These are phyloP conservation scores for Orthochromis indermauri DNA, from an alignment of 2,113 vertebrate genomes.

Conservation along the genomic window DNA sequence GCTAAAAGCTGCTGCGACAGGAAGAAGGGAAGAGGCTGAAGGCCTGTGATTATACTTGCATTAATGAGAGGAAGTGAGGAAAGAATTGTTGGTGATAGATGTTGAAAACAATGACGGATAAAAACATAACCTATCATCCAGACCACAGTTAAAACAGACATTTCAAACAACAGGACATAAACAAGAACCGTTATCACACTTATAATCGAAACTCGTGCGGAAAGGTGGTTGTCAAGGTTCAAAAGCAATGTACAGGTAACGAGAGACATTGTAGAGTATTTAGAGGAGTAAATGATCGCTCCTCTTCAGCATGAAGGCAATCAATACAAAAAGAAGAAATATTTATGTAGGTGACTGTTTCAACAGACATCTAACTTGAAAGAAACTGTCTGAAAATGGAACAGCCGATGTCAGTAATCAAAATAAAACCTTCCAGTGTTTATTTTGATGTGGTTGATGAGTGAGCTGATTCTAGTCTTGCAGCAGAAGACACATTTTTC, in stretches of 20 bases:
- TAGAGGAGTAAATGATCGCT: neutral
- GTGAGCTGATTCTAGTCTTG: neutral
- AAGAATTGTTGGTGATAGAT: neutral
- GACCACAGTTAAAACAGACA: neutral
- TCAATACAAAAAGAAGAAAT: neutral
- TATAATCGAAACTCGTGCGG: neutral
- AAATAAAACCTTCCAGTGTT: neutral
- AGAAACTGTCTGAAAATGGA: neutral
- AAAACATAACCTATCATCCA: neutral
- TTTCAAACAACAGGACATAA: neutral
- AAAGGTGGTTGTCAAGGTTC: neutral
- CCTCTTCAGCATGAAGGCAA: slow-evolving; percentile 23
- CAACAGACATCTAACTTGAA: neutral
- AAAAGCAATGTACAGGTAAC: neutral
- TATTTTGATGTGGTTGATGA: neutral
- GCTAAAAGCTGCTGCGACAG: slow-evolving; percentile 13
- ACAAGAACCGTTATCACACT: neutral
- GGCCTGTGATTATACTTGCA: slow-evolving; percentile 3
- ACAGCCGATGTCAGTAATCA: neutral
- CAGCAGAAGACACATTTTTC: neutral
- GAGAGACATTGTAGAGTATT: neutral
- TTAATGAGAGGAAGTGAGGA: neutral
- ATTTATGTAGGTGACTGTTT: neutral
- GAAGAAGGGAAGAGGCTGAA: slow-evolving; percentile 2
- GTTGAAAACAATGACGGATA: neutral